Percentiles rank a stretch among this genome's conserved stretches.
These are phyloP conservation scores for Oreocharis arfaki DNA, from an alignment of 2,113 vertebrate genomes.

Conservation along the genomic window DNA sequence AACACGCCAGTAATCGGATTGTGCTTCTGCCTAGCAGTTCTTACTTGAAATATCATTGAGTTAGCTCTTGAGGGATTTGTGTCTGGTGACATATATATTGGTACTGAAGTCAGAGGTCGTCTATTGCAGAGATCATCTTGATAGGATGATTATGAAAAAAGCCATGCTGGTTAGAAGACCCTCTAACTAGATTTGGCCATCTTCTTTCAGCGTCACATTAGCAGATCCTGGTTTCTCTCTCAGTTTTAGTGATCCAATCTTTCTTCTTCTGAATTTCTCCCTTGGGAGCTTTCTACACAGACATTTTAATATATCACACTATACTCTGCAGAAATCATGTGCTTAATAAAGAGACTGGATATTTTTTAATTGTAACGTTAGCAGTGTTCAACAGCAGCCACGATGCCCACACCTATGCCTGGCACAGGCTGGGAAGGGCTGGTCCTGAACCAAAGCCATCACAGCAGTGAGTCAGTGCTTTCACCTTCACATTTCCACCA, in stretches of 20 bases:
- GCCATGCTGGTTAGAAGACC: constrained; percentile 18
- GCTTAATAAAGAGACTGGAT: constrained; percentile 17
- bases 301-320: constrained; percentile 26
- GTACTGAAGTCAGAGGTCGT: constrained; percentile 29
- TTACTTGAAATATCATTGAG: constrained; percentile 43
- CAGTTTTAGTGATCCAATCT: constrained; percentile 53
- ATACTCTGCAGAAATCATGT: constrained; percentile 52
- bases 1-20: not conserved
- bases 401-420: rapidly evolving
- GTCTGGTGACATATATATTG: constrained; percentile 57
- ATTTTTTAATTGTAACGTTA: constrained; percentile 17
- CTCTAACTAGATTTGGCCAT: constrained; percentile 45
- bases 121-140: constrained; percentile 38
- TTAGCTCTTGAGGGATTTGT: constrained; percentile 59
- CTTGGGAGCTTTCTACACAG: constrained; percentile 26
- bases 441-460: not conserved
- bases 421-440: not conserved
- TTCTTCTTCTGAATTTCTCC: constrained; percentile 45
- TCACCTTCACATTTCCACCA: not conserved
- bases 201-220: constrained; percentile 35
- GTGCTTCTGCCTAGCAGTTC: constrained; percentile 4
- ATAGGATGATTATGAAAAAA: constrained; percentile 41
- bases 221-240: constrained; percentile 5
- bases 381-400: not conserved
- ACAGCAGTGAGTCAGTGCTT: not conserved